These are phyloP conservation scores for Odiellus spinosus DNA, from an alignment of 2,888 invertebrate genomes.

Conservation along the genomic window DNA sequence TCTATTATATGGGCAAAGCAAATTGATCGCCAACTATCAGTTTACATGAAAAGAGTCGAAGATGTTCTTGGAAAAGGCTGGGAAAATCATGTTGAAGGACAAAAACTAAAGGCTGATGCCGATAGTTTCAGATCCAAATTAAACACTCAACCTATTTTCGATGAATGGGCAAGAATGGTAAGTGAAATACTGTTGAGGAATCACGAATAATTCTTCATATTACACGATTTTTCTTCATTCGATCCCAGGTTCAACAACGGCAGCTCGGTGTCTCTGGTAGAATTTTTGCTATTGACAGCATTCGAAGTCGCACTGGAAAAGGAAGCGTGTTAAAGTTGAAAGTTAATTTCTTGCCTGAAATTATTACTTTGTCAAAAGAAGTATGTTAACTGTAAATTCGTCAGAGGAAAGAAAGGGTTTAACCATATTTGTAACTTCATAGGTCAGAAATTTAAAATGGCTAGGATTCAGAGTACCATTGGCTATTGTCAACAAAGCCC, in stretches of 20 bases:
- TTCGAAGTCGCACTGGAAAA: conserved; percentile 47
- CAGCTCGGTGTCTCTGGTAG: conserved; percentile 85
- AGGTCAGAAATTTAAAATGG: conserved; percentile 79
- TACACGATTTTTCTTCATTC: not conserved
- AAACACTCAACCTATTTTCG: conserved; percentile 92
- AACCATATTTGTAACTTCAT: not conserved
- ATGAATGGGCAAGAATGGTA: conserved; percentile 86
- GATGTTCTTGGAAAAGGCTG: conserved; percentile 97
- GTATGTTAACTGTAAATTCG: no score
- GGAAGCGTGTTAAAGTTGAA: conserved; percentile 69
- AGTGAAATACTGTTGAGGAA: not conserved
- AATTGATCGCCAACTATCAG: conserved; percentile 91
- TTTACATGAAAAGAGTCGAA: conserved; percentile 89
- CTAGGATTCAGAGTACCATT: conserved; percentile 91
- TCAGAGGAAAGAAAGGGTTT: no score
- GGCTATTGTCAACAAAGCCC: conserved; percentile 96
- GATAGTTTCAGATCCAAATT: conserved; percentile 93
- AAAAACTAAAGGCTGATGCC: conserved; percentile 89
- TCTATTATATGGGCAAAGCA: conserved; percentile 94
- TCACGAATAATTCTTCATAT: not conserved
- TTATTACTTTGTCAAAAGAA: conserved; percentile 95
- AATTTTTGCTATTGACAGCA: conserved; percentile 74
- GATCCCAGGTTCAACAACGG: conserved; percentile 54
- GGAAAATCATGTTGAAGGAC: conserved; percentile 98
- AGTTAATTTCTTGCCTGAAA: conserved; percentile 90